Base-by-base conservation (phyloP, 2,888 invertebrate species). In the Chirona hameri region DNA sequence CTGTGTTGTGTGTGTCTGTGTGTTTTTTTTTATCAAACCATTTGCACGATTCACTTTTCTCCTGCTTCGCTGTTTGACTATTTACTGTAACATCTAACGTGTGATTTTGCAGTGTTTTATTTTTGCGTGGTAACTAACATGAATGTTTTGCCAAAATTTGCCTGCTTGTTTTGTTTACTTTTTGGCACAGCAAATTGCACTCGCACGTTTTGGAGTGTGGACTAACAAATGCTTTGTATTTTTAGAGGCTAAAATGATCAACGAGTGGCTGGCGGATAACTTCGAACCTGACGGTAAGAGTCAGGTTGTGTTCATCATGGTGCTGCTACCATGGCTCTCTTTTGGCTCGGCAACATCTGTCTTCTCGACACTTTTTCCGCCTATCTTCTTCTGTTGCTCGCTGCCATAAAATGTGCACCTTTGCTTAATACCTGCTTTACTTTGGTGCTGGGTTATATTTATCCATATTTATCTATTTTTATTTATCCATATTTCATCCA, bases 211-310 rank as follows among this genome's bases (percentile, higher is more conserved):
- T 72, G 18, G 15, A 10, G 15, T 39, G 72, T 72, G 60, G n/a
- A 39, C 24, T 76, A 31, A 76, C 18, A 21, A 9, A 14, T 39
- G n/a, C 5, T 4, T 39, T 69, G 1, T 29, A 24, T 76, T 76
- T 76, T 76, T 76, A 76, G 76, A 76, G 46, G 76, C 76, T 24
- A 21, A 76, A n/a, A 76, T 76, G 76, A 76, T 76, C 76, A 76
- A 76, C 76, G 76, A 76, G 9, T 76, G 76, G 76, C 76, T 76
- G 39, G 10, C 39, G 0, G 76, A 76, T 21, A 76, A 76, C 46
- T 76, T 76, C 21, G 76, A 76, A 1, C 12, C 76, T 14, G 76
- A 76, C 21, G 76, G 76, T 76, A 24, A 76, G 76, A n/a, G 3
- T 15, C 21, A 4, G 14, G 4, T 18, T 12, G 24, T 60, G 60